Percentiles rank a stretch among this genome's conserved stretches.
Conservation (phyloP, 2,888 invertebrate genomes). For the Ashinkailepas kermadecensis region DNA sequence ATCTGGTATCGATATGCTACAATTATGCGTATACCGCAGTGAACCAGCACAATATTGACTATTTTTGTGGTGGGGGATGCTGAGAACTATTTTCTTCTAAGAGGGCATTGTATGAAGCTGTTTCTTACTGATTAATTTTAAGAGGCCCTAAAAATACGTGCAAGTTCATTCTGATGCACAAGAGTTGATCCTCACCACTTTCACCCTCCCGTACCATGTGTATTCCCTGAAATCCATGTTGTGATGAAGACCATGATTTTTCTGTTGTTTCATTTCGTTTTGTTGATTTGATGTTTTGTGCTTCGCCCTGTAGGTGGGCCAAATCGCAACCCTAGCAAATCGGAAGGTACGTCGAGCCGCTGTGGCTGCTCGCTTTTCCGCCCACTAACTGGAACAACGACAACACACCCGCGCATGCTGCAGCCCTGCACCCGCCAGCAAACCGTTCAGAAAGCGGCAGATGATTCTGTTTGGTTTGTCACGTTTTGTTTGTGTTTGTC, state of each 20-base stretch:
- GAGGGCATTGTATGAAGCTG: neutral
- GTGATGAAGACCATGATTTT: neutral
- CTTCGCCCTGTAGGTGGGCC: conserved; percentile 12
- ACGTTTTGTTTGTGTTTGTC: neutral
- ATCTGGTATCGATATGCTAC: too few species aligned
- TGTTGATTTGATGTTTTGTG: conserved; percentile 8
- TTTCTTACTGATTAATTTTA: neutral
- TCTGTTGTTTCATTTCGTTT: neutral
- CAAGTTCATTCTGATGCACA: too few species aligned
- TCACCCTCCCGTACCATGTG: too few species aligned
- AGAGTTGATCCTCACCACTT: too few species aligned
- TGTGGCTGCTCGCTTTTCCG: neutral
- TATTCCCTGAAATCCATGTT: neutral
- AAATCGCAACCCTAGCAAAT: conserved; percentile 11
- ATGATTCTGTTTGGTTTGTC: neutral
- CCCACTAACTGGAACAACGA: neutral
- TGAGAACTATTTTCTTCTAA: neutral
- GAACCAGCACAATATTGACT: too few species aligned
- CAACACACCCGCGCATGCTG: neutral
- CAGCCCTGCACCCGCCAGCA: neutral
- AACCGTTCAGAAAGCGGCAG: neutral
- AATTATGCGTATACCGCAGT: too few species aligned
- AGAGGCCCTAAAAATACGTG: too few species aligned
- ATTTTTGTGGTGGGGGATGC: neutral
- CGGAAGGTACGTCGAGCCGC: neutral